Conservation (phyloP, 1,140 invertebrate genomes). For the Maniola jurtina region DNA sequence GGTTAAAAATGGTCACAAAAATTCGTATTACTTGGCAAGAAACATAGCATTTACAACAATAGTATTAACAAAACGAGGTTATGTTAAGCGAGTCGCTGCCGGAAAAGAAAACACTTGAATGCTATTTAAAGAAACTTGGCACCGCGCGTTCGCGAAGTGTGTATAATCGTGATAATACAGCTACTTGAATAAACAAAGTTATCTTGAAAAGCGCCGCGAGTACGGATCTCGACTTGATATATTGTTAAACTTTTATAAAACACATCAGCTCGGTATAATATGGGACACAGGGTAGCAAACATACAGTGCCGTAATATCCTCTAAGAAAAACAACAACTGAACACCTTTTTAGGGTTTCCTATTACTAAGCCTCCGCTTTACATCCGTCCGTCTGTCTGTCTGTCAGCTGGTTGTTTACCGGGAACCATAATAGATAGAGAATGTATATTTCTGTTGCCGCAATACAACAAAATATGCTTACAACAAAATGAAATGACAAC, state of each 20-base stretch:
- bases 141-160: constrained; percentile 16
- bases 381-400: too few species aligned
- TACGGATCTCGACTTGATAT: constrained; percentile 21
- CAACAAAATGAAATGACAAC: too few species aligned
- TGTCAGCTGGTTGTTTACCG: too few species aligned
- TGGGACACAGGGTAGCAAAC: neutral
- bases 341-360: too few species aligned
- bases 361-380: too few species aligned
- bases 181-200: constrained; percentile 31
- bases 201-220: constrained; percentile 19
- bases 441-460: too few species aligned
- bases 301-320: too few species aligned
- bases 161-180: constrained; percentile 31
- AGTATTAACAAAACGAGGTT: constrained; percentile 22
- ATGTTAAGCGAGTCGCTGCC: constrained; percentile 12
- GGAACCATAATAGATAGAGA: too few species aligned
- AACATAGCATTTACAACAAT: constrained; percentile 6
- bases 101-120: constrained; percentile 28
- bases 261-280: constrained; percentile 24
- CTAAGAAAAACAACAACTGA: too few species aligned
- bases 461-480: too few species aligned
- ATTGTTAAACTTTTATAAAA: constrained; percentile 30
- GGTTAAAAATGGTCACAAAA: too few species aligned
- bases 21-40: neutral
- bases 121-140: constrained; percentile 31